These are phyloP conservation scores for Drosophila bunnanda DNA, from an alignment of 2,888 invertebrate genomes.

Conservation along the genomic window DNA sequence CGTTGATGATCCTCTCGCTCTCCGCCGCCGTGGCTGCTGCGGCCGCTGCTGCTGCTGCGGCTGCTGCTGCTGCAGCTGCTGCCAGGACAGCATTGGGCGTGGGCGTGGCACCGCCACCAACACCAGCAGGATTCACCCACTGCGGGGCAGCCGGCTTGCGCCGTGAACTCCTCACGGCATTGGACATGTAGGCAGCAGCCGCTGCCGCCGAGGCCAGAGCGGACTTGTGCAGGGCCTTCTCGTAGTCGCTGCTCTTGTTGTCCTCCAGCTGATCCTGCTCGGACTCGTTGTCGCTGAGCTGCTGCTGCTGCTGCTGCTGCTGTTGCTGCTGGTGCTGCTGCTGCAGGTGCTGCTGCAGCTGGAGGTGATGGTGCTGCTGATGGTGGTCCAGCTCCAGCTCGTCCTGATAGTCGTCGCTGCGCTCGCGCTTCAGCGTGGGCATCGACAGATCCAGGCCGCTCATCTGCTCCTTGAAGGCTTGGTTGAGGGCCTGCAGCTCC, in stretches of 20 bases:
- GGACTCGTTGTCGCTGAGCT: constrained; percentile 83
- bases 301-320: neutral
- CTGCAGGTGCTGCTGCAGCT: constrained; percentile 1
- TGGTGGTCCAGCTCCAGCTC: constrained; percentile 88
- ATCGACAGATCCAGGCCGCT: constrained; percentile 95
- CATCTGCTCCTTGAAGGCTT: constrained; percentile 91
- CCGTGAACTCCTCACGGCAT: constrained; percentile 86
- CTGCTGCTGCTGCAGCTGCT: constrained; percentile 80
- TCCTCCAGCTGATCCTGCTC: constrained; percentile 49
- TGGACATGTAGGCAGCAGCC: constrained; percentile 68
- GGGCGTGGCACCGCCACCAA: constrained; percentile 14
- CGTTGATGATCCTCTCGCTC: constrained; percentile 95
- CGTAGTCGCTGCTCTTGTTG: constrained; percentile 83
- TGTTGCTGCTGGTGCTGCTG: neutral
- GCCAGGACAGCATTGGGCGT: constrained; percentile 47
- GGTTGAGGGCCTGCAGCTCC: constrained; percentile 86
- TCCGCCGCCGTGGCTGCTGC: constrained; percentile 78
- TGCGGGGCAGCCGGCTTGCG: constrained; percentile 98
- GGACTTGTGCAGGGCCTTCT: constrained; percentile 67
- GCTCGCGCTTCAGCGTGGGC: constrained; percentile 91
- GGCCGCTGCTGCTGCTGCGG: constrained; percentile 74
- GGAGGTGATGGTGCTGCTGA: constrained; percentile 33
- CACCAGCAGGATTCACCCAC: constrained; percentile 93
- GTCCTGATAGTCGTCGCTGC: constrained; percentile 85
- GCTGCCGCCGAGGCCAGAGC: constrained; percentile 65